Percentiles rank a stretch among this genome's conserved stretches.
Evolutionary conservation across 2,797 vertebrate genomes (phyloP).

Genomic region (Sciurus carolinensis): DNA sequence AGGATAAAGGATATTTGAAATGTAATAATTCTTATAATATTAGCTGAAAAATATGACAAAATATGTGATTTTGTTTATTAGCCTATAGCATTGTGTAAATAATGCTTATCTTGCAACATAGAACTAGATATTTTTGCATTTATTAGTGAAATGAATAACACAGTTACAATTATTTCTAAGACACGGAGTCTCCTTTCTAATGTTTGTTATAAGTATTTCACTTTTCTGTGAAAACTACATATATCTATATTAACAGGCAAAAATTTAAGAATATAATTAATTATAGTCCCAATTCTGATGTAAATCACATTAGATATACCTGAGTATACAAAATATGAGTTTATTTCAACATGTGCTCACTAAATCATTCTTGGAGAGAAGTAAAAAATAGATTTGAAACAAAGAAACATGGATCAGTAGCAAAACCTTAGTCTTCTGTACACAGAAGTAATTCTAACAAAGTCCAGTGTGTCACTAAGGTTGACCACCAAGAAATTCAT

Average conservation of each 20-base stretch:
- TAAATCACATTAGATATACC: background rate
- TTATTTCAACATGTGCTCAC: background rate
- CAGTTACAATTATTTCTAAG: background rate
- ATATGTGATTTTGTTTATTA: slow-evolving; percentile 1
- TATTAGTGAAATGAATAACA: background rate
- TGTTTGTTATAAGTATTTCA: background rate
- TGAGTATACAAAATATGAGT: background rate
- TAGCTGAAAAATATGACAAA: slow-evolving; percentile 36
- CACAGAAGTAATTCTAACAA: background rate
- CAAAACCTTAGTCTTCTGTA: background rate
- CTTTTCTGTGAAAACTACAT: background rate
- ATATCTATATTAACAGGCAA: background rate
- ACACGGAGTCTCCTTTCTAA: background rate
- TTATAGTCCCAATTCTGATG: background rate
- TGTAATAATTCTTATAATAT: background rate
- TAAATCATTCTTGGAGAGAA: background rate
- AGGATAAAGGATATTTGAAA: background rate
- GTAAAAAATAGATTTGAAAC: background rate
- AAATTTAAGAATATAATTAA: background rate
- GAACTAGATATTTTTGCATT: background rate
- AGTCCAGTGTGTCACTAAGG: background rate
- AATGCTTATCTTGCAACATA: background rate
- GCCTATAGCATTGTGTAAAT: background rate
- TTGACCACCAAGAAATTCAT: background rate
- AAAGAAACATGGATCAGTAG: background rate